Percentiles rank a stretch among this genome's conserved stretches.
These are phyloP conservation scores for Loxodonta africana DNA, from an alignment of 2,113 vertebrate genomes.

Conservation along the genomic window DNA sequence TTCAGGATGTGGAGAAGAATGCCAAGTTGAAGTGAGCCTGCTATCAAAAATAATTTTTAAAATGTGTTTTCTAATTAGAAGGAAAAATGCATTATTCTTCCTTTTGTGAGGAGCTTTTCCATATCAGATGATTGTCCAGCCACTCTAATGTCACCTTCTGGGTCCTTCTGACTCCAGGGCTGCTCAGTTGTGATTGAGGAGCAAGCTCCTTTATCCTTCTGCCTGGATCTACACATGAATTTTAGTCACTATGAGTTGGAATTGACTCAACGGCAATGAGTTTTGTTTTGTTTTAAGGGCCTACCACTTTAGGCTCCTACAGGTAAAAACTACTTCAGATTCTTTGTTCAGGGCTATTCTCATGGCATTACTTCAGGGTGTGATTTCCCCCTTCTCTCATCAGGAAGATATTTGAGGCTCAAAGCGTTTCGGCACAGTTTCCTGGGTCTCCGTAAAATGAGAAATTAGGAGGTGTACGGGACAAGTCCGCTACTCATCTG, in stretches of 20 bases:
- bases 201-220: not conserved
- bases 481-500: not conserved
- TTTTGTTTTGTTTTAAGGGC: not conserved
- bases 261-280: too few relatives aligned
- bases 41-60: slow-evolving; percentile 60
- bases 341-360: not conserved
- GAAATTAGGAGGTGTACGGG: not conserved
- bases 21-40: not conserved
- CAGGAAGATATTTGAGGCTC: not conserved
- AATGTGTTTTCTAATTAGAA: not conserved
- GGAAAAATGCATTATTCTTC: slow-evolving; percentile 46
- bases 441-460: slow-evolving; percentile 21
- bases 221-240: not conserved
- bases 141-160: not conserved
- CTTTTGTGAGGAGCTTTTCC: not conserved
- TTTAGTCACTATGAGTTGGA: not conserved
- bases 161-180: not conserved
- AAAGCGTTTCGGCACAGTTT: not conserved
- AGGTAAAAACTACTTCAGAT: not conserved
- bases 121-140: not conserved
- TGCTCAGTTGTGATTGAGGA: not conserved
- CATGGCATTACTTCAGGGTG: not conserved
- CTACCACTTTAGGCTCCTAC: not conserved
- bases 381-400: not conserved
- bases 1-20: slow-evolving; percentile 9